Percentiles rank a stretch among this genome's conserved stretches.
phyloP scores from a whole-genome alignment of 1,140 invertebrate genomes.

The Drosophila tani region DNA sequence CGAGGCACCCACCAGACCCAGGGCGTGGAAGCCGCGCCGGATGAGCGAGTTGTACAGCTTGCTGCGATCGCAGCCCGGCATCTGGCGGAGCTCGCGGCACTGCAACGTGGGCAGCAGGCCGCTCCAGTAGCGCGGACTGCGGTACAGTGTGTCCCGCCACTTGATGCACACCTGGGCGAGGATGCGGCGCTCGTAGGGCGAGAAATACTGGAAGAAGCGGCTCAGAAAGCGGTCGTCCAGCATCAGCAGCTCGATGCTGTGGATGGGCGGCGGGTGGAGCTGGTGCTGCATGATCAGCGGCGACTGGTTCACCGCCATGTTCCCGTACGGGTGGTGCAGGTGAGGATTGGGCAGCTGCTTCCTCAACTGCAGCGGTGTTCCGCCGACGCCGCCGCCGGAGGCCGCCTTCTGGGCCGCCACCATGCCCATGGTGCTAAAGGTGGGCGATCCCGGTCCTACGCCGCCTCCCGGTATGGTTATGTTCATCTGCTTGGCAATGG shows the following conservation, averaged over 20 bases:
- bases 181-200: conserved; percentile 90
- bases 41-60: conserved; percentile 93
- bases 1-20: conserved; percentile 92
- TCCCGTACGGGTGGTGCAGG: conserved; percentile 78
- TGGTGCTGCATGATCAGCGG: conserved; percentile 75
- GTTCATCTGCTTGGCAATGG: conserved; percentile 84
- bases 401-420: conserved; percentile 72
- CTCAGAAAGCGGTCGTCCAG: conserved; percentile 93
- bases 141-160: conserved; percentile 95
- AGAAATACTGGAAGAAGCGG: conserved; percentile 94
- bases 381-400: conserved; percentile 29
- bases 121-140: conserved; percentile 93
- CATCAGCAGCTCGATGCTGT: conserved; percentile 91
- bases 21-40: conserved; percentile 92
- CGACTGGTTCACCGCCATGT: conserved; percentile 62
- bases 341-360: conserved; percentile 84
- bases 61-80: conserved; percentile 88
- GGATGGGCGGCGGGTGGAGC: conserved; percentile 76
- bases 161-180: conserved; percentile 93
- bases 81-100: conserved; percentile 91
- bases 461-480: conserved; percentile 71
- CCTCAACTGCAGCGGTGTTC: conserved; percentile 73
- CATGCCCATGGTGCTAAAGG: conserved; percentile 81
- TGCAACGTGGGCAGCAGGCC: conserved; percentile 93
- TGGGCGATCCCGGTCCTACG: conserved; percentile 60